Base-by-base conservation (phyloP, 1,140 invertebrate species). In the Brachionus angularis region DNA sequence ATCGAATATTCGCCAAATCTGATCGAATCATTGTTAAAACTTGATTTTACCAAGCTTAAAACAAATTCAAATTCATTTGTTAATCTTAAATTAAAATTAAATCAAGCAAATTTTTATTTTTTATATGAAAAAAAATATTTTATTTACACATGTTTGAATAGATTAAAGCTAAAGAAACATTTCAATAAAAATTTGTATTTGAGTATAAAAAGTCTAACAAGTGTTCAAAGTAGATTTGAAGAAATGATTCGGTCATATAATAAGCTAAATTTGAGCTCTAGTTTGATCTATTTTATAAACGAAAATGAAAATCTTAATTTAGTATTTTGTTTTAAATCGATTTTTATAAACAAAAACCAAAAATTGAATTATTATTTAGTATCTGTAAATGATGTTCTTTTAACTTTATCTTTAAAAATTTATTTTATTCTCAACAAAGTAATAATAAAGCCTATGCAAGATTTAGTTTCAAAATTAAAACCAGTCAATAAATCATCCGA, bases 51-150 rank as follows among this genome's bases (percentile, higher is more conserved):
- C n/a, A n/a, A n/a, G n/a, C n/a, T n/a, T n/a, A n/a, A 18, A 55
- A 52, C 23, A 29, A 29, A n/a, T 31, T n/a, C 27, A 36, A 55
- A 34, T 39, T n/a, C 21, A 58, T 21, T 23, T 39, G 23, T 21
- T 23, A 29, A 39, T 58, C 23, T 58, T 39, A 58, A 58, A 39
- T 39, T 58, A 10, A 58, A 36, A 36, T 12, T 58, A 10, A 58
- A 58, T 29, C 33, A 58, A 36, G 33, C 33, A 8, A 58, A 58
- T 58, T 8, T 58, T 14, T 12, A 39, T 25, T 16, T 39, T 29
- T 36, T 58, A 23, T 58, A 39, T 39, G 53, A 58, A 23, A 58
- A 58, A 58, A 58, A 21, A 39, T 39, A 39, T 58, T 58, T 58
- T 33, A 12, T 58, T 0, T 18, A 58, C 16, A 39, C 39, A 39